These are phyloP conservation scores for Marmota flaviventris DNA, from an alignment of 2,113 vertebrate species.

Conservation along the genomic window DNA sequence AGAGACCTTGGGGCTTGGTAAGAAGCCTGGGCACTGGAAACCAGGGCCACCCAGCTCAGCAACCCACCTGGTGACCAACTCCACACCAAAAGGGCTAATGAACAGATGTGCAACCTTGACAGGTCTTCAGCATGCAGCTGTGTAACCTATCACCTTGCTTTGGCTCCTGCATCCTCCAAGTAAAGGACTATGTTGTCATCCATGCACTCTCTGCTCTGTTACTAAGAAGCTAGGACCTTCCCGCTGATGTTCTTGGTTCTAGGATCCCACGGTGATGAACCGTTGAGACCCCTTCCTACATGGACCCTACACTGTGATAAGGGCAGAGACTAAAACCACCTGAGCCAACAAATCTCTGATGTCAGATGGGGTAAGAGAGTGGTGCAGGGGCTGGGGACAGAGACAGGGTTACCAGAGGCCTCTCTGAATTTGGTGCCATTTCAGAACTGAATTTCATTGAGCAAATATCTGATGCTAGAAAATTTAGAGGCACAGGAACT, in stretches of 20 bases:
- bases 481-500: background rate
- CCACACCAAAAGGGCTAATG: background rate
- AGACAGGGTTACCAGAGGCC: background rate
- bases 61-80: background rate
- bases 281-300: background rate
- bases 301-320: background rate
- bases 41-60: background rate
- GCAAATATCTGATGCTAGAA: no score
- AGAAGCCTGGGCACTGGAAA: background rate
- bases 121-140: background rate
- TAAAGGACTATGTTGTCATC: background rate
- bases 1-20: fast-evolving
- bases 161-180: background rate
- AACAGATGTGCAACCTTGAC: fast-evolving
- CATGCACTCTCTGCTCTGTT: background rate
- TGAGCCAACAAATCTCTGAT: fast-evolving
- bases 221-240: background rate
- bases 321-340: background rate
- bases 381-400: background rate
- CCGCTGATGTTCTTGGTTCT: background rate
- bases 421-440: background rate
- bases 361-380: background rate
- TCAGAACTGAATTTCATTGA: background rate
- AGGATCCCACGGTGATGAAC: background rate
- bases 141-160: fast-evolving